Evolutionary conservation across 2,113 vertebrate species (phyloP).

Genomic region (Caretta caretta): DNA sequence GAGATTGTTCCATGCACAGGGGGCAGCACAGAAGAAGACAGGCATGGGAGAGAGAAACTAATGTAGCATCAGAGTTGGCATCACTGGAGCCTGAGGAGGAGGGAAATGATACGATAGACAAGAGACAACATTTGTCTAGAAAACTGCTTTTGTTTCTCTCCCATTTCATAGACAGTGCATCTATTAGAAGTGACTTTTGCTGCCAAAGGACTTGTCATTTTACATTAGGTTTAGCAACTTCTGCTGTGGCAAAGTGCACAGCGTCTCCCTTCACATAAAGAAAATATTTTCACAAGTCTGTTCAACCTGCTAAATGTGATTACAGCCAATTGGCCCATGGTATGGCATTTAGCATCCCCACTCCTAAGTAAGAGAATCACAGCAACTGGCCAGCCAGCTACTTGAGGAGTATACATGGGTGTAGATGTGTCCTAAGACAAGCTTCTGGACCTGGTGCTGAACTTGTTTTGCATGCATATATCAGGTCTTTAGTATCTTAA

Average conservation of each 20-base stretch:
- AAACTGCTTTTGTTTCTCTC: conserved; percentile 59
- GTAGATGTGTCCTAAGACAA: conserved; percentile 41
- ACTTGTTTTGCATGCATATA: conserved; percentile 60
- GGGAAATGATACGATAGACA: not conserved
- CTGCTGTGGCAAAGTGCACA: conserved; percentile 78
- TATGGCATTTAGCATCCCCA: conserved; percentile 71
- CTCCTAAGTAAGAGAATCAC: conserved; percentile 59
- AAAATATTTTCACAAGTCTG: conserved; percentile 82
- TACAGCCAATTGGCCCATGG: conserved; percentile 79
- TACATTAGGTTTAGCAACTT: conserved; percentile 80
- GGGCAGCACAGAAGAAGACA: not conserved
- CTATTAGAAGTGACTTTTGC: conserved; percentile 76
- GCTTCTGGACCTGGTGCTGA: conserved; percentile 39
- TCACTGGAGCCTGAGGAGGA: not conserved
- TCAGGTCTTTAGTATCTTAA: conserved; percentile 49
- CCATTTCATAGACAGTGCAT: conserved; percentile 69
- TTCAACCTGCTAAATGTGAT: conserved; percentile 80
- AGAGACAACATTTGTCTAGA: conserved; percentile 27
- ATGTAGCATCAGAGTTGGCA: rapidly evolving
- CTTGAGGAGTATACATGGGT: conserved; percentile 72
- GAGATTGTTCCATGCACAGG: not conserved
- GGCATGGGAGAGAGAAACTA: not conserved
- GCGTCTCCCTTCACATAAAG: conserved; percentile 78
- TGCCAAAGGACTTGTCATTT: conserved; percentile 82
- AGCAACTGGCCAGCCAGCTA: conserved; percentile 71